Base-by-base conservation (phyloP, 2,888 invertebrate species). In the Ariolimax columbianus region DNA sequence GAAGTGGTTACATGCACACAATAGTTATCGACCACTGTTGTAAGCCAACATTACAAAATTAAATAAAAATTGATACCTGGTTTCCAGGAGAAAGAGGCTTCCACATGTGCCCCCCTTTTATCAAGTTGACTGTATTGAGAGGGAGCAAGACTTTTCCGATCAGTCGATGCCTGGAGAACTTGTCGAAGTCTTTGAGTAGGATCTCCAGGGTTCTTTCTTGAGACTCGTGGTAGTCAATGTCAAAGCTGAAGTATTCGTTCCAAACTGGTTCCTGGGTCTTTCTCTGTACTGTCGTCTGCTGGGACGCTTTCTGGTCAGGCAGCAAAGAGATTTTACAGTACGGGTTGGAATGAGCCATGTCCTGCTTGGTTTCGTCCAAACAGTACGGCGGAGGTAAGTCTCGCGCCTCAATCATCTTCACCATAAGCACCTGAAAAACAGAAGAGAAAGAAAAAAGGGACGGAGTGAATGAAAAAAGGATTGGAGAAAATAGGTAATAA, bases 281-380 rank as follows among this genome's bases (percentile, higher is more conserved):
- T 81, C 94, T 89, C 89, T 94, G 93, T 43, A 95, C 94, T 6
- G 94, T 91, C 7, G 94, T 94, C 90, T 94, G 94, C 83, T 93
- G 93, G 30, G 94, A 93, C 88, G 94, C 93, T 89, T 94, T 94
- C 85, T 92, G 92, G 90, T 94, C 94, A 0, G 94, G 94, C 68
- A 94, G 90, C 30, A 95, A 92, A 26, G 93, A 94, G 66, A 94
- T 90, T 86, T 93, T 93, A 88, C 92, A 93, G 89, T 94, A 94
- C 23, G 95, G 95, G 88, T 95, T 95, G 26, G 94, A 94, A 88
- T 94, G 94, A 19, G 94, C 93, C 91, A 94, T 91, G 89, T 94
- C 94, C 82, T 93, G 93, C 88, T 93, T 92, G 86, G 91, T 91
- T 86, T 92, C 91, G 83, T 93, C 92, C 70, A 93, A 90, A 83